Conservation (phyloP, 2,888 invertebrate genomes). For the Tachina fera region DNA sequence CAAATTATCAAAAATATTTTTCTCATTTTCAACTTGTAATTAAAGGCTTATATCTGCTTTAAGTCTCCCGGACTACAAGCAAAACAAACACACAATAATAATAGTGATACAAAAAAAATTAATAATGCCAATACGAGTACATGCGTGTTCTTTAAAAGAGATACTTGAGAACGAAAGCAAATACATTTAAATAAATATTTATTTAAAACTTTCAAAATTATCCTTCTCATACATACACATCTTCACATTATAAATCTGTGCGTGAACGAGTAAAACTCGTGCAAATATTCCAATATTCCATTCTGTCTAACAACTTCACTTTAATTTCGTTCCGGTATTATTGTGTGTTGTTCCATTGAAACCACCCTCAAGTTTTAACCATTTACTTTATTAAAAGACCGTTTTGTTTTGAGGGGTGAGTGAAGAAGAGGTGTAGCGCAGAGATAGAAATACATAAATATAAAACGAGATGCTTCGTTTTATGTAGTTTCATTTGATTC, state of each 20-base stretch:
- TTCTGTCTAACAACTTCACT: slow-evolving; percentile 61
- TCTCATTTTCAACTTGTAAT: slow-evolving; percentile 17
- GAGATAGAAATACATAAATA: slow-evolving; percentile 46
- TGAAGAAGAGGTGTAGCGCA: background rate
- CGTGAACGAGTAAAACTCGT: slow-evolving; percentile 5
- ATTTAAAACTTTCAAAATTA: slow-evolving; percentile 42
- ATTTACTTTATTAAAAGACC: slow-evolving; percentile 67
- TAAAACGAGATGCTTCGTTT: slow-evolving; percentile 50
- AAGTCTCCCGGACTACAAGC: slow-evolving; percentile 31
- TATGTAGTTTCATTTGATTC: slow-evolving; percentile 69
- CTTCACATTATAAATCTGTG: slow-evolving; percentile 5
- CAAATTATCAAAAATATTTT: background rate
- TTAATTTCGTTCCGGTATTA: slow-evolving; percentile 69
- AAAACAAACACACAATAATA: slow-evolving; percentile 31
- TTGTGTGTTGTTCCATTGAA: slow-evolving; percentile 44
- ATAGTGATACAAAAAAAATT: slow-evolving; percentile 25
- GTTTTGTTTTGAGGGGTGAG: background rate
- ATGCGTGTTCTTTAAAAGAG: slow-evolving; percentile 12
- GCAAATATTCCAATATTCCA: slow-evolving; percentile 12
- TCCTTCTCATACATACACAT: slow-evolving; percentile 9
- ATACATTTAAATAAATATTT: slow-evolving; percentile 64
- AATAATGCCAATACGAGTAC: slow-evolving; percentile 28
- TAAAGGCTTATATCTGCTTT: slow-evolving; percentile 36
- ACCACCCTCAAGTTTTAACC: slow-evolving; percentile 48
- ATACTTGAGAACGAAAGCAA: slow-evolving; percentile 50